Base-by-base conservation (phyloP, 2,888 invertebrate species). In the Coelopa pilipes region DNA sequence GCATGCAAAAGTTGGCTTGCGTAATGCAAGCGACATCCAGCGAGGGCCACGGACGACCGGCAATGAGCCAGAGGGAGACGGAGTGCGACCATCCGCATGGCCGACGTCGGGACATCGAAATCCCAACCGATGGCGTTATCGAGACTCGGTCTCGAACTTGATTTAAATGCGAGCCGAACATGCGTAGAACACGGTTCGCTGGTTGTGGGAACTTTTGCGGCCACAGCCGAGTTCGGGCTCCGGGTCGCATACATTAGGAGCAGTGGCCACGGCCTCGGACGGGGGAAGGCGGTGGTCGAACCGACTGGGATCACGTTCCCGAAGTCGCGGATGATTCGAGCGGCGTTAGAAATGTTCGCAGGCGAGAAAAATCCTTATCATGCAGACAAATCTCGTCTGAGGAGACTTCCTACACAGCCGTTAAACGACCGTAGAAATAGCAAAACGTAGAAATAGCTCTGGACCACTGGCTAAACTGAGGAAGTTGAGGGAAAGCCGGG, bases 41-140 rank as follows among this genome's bases (percentile, higher is more conserved):
- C n/a, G 49, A 47, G 24, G 70, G 24, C 60, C 55, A 53, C 45
- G 55, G 50, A 71, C 55, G 7, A 34, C 4, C 34, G 7, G 7
- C 34, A 34, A 2, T 4, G 34, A 34, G 34, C 7, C 4, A 34
- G 34, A 34, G 34, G 34, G 34, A 34, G 34, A 34, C 34, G 7
- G 34, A 34, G 34, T 2, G 34, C 2, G 34, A 34, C 2, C 34
- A 34, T 34, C 7, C 34, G 2, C 60, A 59, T 4, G 19, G 21
- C 5, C 24, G 24, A 34, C 24, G n/a, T n/a, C n/a, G 24, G 34
- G 15, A 78, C 76, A 76, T 76, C 76, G 77, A 76, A 76, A 74
- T 75, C 76, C 76, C 78, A 77, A 77, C 77, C 78, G 77, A 77
- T 77, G 77, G 72, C 76, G 75, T 77, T 77, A 77, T 78, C 76